phyloP scores from a whole-genome alignment of 2,888 invertebrate genomes.

The Nymphalis polychloros region DNA sequence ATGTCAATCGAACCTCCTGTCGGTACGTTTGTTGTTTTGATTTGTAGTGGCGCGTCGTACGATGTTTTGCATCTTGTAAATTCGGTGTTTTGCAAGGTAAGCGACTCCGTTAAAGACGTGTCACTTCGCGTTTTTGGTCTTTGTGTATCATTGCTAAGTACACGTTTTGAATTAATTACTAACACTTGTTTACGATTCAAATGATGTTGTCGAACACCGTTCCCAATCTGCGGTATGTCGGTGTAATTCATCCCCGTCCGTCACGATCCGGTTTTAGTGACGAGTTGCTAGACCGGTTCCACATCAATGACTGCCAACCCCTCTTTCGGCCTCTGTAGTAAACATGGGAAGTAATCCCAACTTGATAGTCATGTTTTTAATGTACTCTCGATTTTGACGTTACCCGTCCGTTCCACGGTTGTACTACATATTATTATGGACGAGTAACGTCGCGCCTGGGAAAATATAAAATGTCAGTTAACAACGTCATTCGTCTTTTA shows the following conservation, averaged over 20 bases:
- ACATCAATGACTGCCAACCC: conserved; percentile 77
- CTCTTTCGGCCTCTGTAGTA: conserved; percentile 58
- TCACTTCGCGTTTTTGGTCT: conserved; percentile 9
- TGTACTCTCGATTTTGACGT: conserved; percentile 67
- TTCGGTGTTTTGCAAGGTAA: conserved; percentile 42
- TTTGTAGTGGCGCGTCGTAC: conserved; percentile 66
- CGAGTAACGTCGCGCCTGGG: conserved; percentile 15
- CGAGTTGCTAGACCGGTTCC: conserved; percentile 70
- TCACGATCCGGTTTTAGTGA: conserved; percentile 68
- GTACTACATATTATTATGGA: conserved; percentile 4
- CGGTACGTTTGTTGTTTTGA: conserved; percentile 74
- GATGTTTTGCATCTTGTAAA: conserved; percentile 57
- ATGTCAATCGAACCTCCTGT: conserved; percentile 75
- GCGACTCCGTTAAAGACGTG: conserved; percentile 16
- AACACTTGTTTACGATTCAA: conserved; percentile 33
- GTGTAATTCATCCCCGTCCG: conserved; percentile 75
- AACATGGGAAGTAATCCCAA: too few relatives aligned
- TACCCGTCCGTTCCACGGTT: conserved; percentile 47
- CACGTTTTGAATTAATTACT: conserved; percentile 28
- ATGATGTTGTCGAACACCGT: conserved; percentile 43
- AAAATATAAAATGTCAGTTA: conserved; percentile 8
- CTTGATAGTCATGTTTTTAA: conserved; percentile 57
- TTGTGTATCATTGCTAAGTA: conserved; percentile 20
- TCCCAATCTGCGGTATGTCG: conserved; percentile 57
- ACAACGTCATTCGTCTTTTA: not conserved